Base-by-base conservation (phyloP, 53 echinoderm and acorn worm species). In the Echinarachnius parma region DNA sequence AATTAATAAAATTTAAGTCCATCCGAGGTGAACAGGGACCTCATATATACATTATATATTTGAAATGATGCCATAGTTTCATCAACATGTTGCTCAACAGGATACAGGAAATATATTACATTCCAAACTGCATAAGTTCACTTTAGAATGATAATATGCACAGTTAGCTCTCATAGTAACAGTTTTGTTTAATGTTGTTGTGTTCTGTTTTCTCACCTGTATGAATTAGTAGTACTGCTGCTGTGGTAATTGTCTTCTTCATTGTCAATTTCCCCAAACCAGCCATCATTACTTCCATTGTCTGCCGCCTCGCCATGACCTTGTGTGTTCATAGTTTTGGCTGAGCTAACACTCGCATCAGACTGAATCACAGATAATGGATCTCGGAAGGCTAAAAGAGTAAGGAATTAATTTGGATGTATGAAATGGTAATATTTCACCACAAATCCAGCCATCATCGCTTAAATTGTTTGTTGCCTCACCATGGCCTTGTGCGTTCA, bases 161-260 rank as follows among this genome's bases (percentile, higher is more conserved):
- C n/a, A n/a, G n/a, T n/a, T n/a, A n/a, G n/a, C n/a, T n/a, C n/a
- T n/a, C n/a, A n/a, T n/a, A n/a, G n/a, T n/a, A n/a, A n/a, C n/a
- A n/a, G n/a, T n/a, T n/a, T n/a, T n/a, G n/a, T n/a, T n/a, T n/a
- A n/a, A n/a, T n/a, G n/a, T 2, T 48, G 5, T 48, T 22, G 4
- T n/a, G 19, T n/a, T 48, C 21, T 48, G 27, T 27, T 55, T 14
- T 5, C 44, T 37, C 35, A 86, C 86, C 86, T 86, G 67, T 86
- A 86, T 22, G 86, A 86, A 33, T 81, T 86, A 21, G 86, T 80
- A 18, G 81, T 86, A 53, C 86, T 86, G 46, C 68, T 61, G 50
- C 86, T 86, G 21, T 52, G 70, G 70, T 76, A 81, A 24, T 81
- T 81, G 5, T 60, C 59, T 53, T 86, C 86, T 21, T 60, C 59